Evolutionary conservation across 2,797 vertebrate species (phyloP), one percentile per base, ranked within the genome.

Genomic region (Eupleurogrammus muticus): DNA sequence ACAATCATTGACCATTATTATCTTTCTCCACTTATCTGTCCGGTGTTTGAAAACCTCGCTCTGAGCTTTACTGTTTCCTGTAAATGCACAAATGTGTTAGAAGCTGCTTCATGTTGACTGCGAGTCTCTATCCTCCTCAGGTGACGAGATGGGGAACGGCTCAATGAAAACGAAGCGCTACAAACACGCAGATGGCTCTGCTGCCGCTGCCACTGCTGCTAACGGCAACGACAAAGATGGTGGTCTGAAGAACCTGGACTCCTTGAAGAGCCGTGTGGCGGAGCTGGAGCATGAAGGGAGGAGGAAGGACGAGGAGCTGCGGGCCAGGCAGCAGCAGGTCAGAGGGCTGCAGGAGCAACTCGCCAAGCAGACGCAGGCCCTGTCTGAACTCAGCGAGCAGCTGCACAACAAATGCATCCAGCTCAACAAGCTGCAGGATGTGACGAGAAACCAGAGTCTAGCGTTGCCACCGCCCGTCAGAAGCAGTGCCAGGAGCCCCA

Each of bases 91-190:
- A 47, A 13, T 3, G 40, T 12, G 24, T 8, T 14, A 8, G 24
- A 38, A 12, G 34, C n/a, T n/a, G n/a, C n/a, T n/a, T n/a, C n/a
- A 42, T 36, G 17, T 44, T 64, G 58, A 69, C 24, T 76, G 4
- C 36, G 20, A 19, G 3, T 14, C 10, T 58, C 20, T 71, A 6
- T 13, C 53, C 21, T 51, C 16, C 49, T n/a, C 62, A 82, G 80
- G 75, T 77, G 67, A 21, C 2, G 75, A 51, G 20, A 99, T 98
- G 97, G 97, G 97, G 83, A 99, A 98, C 16, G 92, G 94, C 17
- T 96, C 95, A 0, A 90, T 95, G 91, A 98, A 96, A 83, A 94
- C 95, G 36, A 98, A 96, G 81, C 94, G 94, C 5, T 86, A 95
- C 72, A 96, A 95, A 81, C 91, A 87, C 40, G 44, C 91, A 0